Evolutionary conservation across 2,113 vertebrate species (phyloP).

Genomic region (Zosterops pallidus): DNA sequence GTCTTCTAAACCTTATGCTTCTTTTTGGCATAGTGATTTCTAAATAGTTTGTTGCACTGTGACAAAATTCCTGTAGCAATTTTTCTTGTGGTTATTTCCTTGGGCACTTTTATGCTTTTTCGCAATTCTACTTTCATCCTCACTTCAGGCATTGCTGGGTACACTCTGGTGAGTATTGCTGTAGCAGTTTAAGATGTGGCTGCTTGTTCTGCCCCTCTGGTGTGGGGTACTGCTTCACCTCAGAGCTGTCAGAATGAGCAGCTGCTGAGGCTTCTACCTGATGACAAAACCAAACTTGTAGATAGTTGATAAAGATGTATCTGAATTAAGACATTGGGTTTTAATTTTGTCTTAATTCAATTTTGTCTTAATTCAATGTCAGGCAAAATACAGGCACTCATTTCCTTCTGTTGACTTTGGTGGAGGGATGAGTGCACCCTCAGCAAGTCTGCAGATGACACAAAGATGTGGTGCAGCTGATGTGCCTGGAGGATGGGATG

Average conservation of each 20-base stretch:
- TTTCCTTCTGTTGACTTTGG: slow-evolving; percentile 4
- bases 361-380: too few species aligned
- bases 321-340: neutral
- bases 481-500: neutral
- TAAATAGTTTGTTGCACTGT: neutral
- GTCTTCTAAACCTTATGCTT: neutral
- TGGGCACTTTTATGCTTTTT: neutral
- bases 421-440: neutral
- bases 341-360: neutral
- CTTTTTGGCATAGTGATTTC: neutral
- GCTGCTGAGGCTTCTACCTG: neutral
- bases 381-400: neutral
- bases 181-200: neutral
- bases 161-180: neutral
- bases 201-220: neutral
- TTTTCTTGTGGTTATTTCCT: neutral
- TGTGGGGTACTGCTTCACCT: neutral
- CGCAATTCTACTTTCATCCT: fast-evolving
- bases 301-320: neutral
- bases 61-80: neutral
- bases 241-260: neutral
- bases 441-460: neutral
- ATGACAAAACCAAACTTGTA: fast-evolving
- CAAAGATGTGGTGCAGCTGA: neutral
- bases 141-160: neutral